Conservation (phyloP, 2,797 vertebrate genomes). For the Serranus cabrilla region DNA sequence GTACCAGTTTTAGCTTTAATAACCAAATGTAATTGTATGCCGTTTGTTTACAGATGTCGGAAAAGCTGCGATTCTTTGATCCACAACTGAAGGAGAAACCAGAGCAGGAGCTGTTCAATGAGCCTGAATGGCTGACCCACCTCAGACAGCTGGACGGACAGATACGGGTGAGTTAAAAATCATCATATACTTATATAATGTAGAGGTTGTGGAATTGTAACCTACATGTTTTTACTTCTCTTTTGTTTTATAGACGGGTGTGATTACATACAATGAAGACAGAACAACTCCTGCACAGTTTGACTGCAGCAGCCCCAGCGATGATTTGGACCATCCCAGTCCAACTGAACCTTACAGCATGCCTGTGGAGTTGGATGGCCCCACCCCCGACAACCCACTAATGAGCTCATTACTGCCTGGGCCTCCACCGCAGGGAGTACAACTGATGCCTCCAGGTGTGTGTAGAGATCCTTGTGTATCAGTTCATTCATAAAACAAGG, state of each 20-base stretch:
- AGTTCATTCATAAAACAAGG: too few relatives aligned
- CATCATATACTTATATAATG: neutral
- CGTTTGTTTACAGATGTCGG: constrained; percentile 88
- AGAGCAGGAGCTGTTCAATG: constrained; percentile 92
- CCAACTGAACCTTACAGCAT: constrained; percentile 82
- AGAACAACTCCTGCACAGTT: constrained; percentile 87
- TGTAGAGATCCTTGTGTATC: constrained; percentile 1
- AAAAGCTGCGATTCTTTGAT: constrained; percentile 94
- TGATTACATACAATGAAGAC: constrained; percentile 82
- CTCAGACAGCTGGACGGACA: constrained; percentile 89
- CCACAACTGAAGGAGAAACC: constrained; percentile 96
- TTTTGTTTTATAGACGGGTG: constrained; percentile 85
- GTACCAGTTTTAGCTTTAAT: neutral
- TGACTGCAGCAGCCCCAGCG: constrained; percentile 89
- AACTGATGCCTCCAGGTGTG: constrained; percentile 91
- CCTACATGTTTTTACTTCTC: neutral
- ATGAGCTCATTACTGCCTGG: constrained; percentile 88
- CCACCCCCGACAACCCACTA: constrained; percentile 86
- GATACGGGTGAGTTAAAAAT: constrained; percentile 86
- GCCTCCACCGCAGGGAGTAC: constrained; percentile 84
- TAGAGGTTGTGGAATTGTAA: neutral
- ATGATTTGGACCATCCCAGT: constrained; percentile 88
- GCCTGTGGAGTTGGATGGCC: constrained; percentile 70
- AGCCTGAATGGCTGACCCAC: constrained; percentile 91
- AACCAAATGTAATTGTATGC: constrained; percentile 1